Evolutionary conservation across 2,113 vertebrate genomes (phyloP).

Genomic region (Lophura nycthemera): DNA sequence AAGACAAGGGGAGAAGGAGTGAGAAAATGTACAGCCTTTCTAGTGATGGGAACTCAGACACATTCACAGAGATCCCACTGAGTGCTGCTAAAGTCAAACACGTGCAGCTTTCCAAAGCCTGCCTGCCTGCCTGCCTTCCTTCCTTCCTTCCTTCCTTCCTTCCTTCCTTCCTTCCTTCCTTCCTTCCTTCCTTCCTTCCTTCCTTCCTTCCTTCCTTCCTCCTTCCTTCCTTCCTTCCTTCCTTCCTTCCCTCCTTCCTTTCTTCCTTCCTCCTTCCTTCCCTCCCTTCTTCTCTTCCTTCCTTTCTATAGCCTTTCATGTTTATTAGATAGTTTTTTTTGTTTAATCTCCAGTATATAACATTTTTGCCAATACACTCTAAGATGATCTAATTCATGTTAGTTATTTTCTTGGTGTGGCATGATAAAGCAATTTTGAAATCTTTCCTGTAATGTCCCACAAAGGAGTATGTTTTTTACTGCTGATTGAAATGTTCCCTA

Average conservation of each 20-base stretch:
- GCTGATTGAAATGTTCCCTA: constrained; percentile 49
- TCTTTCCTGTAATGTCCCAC: background rate
- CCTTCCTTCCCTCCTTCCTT: too few relatives aligned
- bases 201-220: too few relatives aligned
- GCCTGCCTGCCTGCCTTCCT: too few relatives aligned
- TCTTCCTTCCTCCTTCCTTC: background rate
- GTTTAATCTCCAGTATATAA: background rate
- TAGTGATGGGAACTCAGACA: background rate
- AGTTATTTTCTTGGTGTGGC: background rate
- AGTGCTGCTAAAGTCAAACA: background rate
- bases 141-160: too few relatives aligned
- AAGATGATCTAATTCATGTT: background rate
- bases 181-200: too few relatives aligned
- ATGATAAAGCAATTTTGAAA: background rate
- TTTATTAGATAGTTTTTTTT: background rate
- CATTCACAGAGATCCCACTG: background rate
- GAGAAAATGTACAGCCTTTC: background rate
- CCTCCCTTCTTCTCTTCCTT: background rate
- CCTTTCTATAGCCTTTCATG: background rate
- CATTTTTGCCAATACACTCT: background rate
- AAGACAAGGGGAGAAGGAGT: background rate
- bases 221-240: too few relatives aligned
- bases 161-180: too few relatives aligned
- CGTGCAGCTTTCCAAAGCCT: background rate
- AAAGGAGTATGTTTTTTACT: background rate